Conservation (phyloP, 2,113 vertebrate genomes). For the Leucopternis melanops region DNA sequence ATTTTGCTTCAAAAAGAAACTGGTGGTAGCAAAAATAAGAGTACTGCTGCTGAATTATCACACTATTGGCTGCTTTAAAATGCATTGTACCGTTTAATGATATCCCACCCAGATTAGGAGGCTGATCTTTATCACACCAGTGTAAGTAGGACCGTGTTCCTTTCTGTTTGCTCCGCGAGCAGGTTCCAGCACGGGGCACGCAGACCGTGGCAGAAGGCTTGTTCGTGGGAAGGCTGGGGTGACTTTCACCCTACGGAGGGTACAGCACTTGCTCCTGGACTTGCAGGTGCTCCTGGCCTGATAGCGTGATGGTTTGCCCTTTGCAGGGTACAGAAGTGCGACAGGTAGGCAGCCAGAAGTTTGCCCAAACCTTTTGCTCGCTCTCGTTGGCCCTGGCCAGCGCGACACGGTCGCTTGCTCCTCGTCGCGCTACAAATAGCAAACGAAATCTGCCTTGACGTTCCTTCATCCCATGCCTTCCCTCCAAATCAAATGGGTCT, state of each 20-base stretch:
- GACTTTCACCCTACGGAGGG: accelerated
- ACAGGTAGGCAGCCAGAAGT: neutral
- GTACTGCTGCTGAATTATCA: neutral
- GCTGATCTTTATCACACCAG: neutral
- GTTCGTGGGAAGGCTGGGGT: accelerated
- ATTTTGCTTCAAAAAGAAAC: neutral
- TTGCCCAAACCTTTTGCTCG: neutral
- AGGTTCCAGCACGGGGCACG: neutral
- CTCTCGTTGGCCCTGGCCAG: neutral
- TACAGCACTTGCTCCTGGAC: neutral
- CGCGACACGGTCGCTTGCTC: accelerated
- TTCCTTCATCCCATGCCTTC: neutral
- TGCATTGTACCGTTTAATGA: neutral
- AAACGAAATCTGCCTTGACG: neutral
- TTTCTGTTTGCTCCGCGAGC: neutral
- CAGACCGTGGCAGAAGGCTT: neutral
- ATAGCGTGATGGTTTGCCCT: neutral
- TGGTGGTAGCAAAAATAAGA: neutral
- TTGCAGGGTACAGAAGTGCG: neutral
- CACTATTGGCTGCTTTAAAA: neutral
- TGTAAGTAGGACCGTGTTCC: neutral
- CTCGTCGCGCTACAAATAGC: neutral
- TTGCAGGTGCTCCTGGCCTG: neutral
- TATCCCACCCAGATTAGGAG: neutral
- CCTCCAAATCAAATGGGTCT: neutral